phyloP scores from a whole-genome alignment of 2,113 vertebrate species.

The Danio rerio region GRCz12tu NC_133176.1:32820001-32820500 shows the following conservation, averaged over 20 bases:
- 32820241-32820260: conserved; percentile 58
- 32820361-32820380: conserved; percentile 44
- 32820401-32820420: conserved; percentile 49
- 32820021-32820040: no score
- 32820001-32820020: no score
- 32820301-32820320: conserved; percentile 51
- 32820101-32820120: not conserved
- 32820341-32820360: conserved; percentile 59
- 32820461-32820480: not conserved
- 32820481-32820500: not conserved
- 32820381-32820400: conserved; percentile 46
- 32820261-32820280: conserved; percentile 48
- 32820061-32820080: not conserved
- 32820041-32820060: no score
- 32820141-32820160: conserved; percentile 19
- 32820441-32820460: not conserved
- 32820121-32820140: not conserved
- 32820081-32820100: not conserved
- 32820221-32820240: conserved; percentile 44
- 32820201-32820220: conserved; percentile 7
- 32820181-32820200: conserved; percentile 26
- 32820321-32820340: conserved; percentile 50
- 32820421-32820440: conserved; percentile 11
- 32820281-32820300: conserved; percentile 54
- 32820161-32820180: not conserved